Conservation (phyloP, 2,113 vertebrate species). For the Hypomesus transpacificus region DNA sequence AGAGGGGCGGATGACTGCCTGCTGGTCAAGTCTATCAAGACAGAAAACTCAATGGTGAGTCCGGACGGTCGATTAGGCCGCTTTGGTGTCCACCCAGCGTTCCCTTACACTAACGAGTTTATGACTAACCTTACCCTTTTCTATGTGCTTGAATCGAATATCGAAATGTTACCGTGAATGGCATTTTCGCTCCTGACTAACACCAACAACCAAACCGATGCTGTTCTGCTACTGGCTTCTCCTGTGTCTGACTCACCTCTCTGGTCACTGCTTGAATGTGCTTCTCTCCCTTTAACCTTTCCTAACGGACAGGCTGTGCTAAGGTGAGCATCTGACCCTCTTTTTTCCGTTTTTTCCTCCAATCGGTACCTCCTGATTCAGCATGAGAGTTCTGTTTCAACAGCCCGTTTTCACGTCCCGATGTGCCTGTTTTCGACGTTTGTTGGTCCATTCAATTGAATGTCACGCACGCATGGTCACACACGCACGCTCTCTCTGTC, state of each 20-base stretch:
- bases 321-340: conserved; percentile 80
- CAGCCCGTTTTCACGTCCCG: not conserved
- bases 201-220: not conserved
- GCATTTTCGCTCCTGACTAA: conserved; percentile 43
- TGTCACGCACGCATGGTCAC: not conserved
- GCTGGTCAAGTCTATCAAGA: conserved; percentile 89
- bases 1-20: conserved; percentile 81
- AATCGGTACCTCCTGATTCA: not conserved
- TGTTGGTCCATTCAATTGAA: too few relatives aligned
- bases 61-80: not conserved
- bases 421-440: not conserved
- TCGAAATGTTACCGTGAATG: conserved; percentile 5
- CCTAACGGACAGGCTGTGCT: conserved; percentile 91
- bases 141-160: too few relatives aligned
- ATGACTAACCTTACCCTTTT: not conserved
- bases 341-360: conserved; percentile 14
- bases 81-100: not conserved
- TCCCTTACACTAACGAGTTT: conserved; percentile 11
- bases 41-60: conserved; percentile 90
- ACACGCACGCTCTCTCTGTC: not conserved
- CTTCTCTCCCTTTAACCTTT: conserved; percentile 70
- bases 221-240: conserved; percentile 28
- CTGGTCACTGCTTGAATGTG: conserved; percentile 66
- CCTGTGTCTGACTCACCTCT: conserved; percentile 47
- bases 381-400: conserved; percentile 28